Evolutionary conservation across 1,140 invertebrate species (phyloP).

Genomic region (Agrypnia vestita): DNA sequence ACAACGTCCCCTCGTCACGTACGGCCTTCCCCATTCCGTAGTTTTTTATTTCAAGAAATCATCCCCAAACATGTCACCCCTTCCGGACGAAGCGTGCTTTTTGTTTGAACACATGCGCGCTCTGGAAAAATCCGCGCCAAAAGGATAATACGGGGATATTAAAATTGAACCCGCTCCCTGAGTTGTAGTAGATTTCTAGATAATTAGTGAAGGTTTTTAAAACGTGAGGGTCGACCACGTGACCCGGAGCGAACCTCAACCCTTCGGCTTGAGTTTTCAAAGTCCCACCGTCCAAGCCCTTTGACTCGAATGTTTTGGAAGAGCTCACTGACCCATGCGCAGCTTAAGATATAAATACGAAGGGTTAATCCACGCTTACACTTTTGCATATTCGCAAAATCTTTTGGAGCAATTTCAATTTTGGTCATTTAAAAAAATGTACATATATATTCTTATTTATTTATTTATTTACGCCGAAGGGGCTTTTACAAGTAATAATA

Average conservation of each 20-base stretch:
- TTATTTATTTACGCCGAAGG: too few relatives aligned
- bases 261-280: background rate
- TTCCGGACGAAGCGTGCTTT: background rate
- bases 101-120: background rate
- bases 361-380: background rate
- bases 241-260: slow-evolving; percentile 20
- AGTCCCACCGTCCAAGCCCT: background rate
- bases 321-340: background rate
- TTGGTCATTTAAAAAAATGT: too few relatives aligned
- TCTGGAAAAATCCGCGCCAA: slow-evolving; percentile 2
- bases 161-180: slow-evolving; percentile 11
- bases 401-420: too few relatives aligned
- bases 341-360: background rate
- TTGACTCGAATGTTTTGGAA: background rate
- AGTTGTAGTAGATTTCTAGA: background rate
- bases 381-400: too few relatives aligned
- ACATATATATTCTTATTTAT: too few relatives aligned
- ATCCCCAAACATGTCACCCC: too few relatives aligned
- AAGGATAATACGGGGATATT: slow-evolving; percentile 4
- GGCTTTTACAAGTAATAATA: too few relatives aligned
- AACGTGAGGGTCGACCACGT: slow-evolving; percentile 8
- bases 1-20: too few relatives aligned
- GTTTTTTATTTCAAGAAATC: too few relatives aligned
- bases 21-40: too few relatives aligned
- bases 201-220: slow-evolving; percentile 29